Conservation (phyloP, 1,140 invertebrate species). For the Adoxophyes honmai region DNA sequence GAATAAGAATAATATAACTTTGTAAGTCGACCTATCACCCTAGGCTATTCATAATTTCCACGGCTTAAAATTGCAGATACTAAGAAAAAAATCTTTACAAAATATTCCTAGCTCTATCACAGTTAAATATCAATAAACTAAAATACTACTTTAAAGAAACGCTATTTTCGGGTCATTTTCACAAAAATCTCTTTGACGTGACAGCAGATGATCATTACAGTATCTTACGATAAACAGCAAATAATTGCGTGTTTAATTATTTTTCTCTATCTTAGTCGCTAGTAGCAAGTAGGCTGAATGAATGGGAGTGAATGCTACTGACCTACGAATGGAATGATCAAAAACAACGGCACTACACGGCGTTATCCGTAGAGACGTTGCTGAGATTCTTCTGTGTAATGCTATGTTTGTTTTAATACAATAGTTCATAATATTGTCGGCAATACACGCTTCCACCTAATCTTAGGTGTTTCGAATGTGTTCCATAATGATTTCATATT, state of each 20-base stretch:
- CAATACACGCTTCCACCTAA: too few relatives aligned
- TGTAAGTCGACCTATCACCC: slow-evolving; percentile 9
- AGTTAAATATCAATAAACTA: slow-evolving; percentile 68
- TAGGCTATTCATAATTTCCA: neutral
- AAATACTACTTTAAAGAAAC: slow-evolving; percentile 11
- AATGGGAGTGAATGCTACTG: slow-evolving; percentile 9
- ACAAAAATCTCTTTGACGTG: slow-evolving; percentile 5
- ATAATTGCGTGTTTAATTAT: neutral
- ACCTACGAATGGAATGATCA: slow-evolving; percentile 47
- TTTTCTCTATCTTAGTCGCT: neutral
- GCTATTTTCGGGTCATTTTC: slow-evolving; percentile 18
- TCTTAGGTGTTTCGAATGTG: neutral
- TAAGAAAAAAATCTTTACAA: slow-evolving; percentile 41
- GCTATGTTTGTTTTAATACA: neutral
- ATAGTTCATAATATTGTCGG: too few relatives aligned
- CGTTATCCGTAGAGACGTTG: slow-evolving; percentile 22
- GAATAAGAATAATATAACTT: neutral
- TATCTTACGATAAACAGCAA: neutral
- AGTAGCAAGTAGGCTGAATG: neutral
- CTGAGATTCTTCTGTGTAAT: slow-evolving; percentile 48
- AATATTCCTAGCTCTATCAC: slow-evolving; percentile 69
- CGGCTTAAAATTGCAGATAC: slow-evolving; percentile 15
- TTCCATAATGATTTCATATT: slow-evolving; percentile 1
- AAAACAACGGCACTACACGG: slow-evolving; percentile 27
- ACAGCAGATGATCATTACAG: neutral